Conservation (phyloP, 2,797 vertebrate species). For the Muscicapa comitata region DNA sequence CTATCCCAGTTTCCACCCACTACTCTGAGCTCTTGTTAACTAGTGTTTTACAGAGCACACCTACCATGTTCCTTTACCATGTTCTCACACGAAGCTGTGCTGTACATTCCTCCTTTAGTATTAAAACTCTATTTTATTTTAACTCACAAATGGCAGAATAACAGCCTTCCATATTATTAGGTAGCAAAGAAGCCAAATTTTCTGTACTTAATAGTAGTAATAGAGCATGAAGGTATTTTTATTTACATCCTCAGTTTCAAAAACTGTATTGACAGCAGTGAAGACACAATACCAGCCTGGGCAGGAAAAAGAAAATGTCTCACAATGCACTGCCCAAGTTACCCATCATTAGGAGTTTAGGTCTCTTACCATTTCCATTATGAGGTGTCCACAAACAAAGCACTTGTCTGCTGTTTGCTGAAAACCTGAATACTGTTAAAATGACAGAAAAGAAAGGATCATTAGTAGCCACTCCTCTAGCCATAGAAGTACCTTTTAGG, state of each 20-base stretch:
- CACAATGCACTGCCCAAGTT: neutral
- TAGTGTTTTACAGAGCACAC: neutral
- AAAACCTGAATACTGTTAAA: slow-evolving; percentile 94
- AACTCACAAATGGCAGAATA: neutral
- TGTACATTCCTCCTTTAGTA: neutral
- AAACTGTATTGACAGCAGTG: neutral
- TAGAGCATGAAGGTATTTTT: neutral
- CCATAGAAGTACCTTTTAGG: neutral
- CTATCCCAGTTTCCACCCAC: neutral
- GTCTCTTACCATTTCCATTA: slow-evolving; percentile 97
- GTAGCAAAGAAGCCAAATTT: neutral
- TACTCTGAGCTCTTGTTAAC: neutral
- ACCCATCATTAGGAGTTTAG: neutral
- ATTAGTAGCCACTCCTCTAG: neutral
- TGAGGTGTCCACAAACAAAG: slow-evolving; percentile 98
- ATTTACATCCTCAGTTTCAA: neutral
- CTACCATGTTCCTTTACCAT: neutral
- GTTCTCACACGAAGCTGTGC: neutral
- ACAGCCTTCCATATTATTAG: neutral
- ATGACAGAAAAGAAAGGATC: slow-evolving; percentile 38
- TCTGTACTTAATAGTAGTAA: neutral
- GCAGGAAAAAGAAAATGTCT: neutral
- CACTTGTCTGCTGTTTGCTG: slow-evolving; percentile 99
- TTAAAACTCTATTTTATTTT: neutral
- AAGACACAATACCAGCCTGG: neutral